Evolutionary conservation across 1,140 invertebrate species (phyloP), one percentile per base, ranked within the genome.

Genomic region (Brachionus angularis): DNA sequence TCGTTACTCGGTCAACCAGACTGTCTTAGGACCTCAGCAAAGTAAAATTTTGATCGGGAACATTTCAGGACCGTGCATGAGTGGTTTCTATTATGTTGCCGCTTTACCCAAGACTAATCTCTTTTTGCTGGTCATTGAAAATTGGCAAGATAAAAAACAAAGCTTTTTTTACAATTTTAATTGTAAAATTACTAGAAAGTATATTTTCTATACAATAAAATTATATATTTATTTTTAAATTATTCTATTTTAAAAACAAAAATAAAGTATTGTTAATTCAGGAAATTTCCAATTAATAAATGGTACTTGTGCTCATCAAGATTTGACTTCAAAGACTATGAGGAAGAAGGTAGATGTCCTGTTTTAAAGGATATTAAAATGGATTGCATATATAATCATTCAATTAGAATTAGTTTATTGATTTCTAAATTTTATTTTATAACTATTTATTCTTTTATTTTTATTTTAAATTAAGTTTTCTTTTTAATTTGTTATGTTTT

Each of bases 71-170:
- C 81, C 81, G 1, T 83, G 81, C 73, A 83, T 81, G 79, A 80
- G 79, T 39, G 81, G 81, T 3, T 82, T 81, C 70, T 83, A 83
- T 73, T 82, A 83, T 74, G 80, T 83, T 1, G 82, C 79, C 5
- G 76, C 78, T 3, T 72, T 83, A 42, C 80, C 79, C 21, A 80
- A 79, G 47, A 83, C 81, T 5, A 83, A 83, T 69, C 75, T 83
- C 0, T 82, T 81, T 71, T 75, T 83, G 12, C 74, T 83, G 31
- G 80, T 82, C n/a, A 82, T 83, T 64, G 81, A 83, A 72, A 78
- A 83, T 75, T 81, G 78, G 77, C 77, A 77, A 36, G 75, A 76
- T 47, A 76, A 77, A 49, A 77, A 74, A 61, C 74, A 76, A 34
- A 75, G 75, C 12, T 61, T 77, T n/a, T 81, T 81, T 74, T 82